Percentiles rank a stretch among this genome's conserved stretches.
These are phyloP conservation scores for Trichoplusia ni DNA, from an alignment of 1,140 invertebrate genomes.

Conservation along the genomic window DNA sequence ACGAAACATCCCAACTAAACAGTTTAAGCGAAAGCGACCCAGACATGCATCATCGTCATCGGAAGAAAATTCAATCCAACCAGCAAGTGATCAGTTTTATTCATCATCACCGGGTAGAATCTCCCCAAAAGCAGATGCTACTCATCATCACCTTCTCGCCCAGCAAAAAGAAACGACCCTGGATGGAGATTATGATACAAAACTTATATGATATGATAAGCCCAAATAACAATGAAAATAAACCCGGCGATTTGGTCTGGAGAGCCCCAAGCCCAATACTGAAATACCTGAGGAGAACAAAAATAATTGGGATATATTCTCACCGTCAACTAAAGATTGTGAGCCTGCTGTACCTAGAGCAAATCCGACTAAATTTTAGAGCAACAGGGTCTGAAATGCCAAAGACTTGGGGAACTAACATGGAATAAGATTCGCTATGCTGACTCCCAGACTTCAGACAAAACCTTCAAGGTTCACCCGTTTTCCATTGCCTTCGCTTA, in stretches of 20 bases:
- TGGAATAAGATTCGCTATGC: conserved; percentile 2
- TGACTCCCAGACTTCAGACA: conserved; percentile 1
- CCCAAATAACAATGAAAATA: background rate
- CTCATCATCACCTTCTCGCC: background rate
- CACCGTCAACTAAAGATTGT: background rate
- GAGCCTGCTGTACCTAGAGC: background rate
- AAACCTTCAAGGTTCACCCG: background rate
- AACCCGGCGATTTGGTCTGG: background rate
- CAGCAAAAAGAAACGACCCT: background rate
- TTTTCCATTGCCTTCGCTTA: background rate
- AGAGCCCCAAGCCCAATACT: background rate
- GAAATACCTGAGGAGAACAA: background rate
- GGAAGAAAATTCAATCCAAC: background rate
- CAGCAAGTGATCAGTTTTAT: background rate
- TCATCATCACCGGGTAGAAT: background rate
- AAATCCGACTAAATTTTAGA: background rate
- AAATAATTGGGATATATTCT: conserved; percentile 1
- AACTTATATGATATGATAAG: background rate
- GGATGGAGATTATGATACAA: background rate
- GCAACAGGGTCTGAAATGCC: background rate
- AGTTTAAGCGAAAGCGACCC: background rate
- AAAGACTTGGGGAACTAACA: background rate
- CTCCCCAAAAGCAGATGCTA: background rate
- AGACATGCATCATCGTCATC: background rate
- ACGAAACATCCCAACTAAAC: background rate